Conservation (phyloP, 2,113 vertebrate genomes). For the Limnothrissa miodon region DNA sequence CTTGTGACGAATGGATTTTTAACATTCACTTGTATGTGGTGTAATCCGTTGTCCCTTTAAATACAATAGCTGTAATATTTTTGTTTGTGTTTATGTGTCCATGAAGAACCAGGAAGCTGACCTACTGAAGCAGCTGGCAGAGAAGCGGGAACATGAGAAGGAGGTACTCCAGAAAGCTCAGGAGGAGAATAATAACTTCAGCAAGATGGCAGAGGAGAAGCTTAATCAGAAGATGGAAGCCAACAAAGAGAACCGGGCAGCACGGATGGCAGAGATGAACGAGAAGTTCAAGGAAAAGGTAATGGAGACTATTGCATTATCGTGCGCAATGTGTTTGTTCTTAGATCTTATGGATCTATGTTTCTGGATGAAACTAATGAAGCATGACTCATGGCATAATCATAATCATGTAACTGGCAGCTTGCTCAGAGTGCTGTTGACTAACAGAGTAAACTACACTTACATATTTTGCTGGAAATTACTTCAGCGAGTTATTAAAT, state of each 20-base stretch:
- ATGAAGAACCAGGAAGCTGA: slow-evolving; percentile 87
- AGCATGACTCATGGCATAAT: background rate
- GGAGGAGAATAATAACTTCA: slow-evolving; percentile 92
- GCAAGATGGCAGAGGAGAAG: slow-evolving; percentile 92
- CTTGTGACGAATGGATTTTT: background rate
- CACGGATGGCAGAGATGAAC: slow-evolving; percentile 87
- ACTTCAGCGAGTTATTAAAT: background rate
- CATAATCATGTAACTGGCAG: background rate
- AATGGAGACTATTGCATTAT: background rate
- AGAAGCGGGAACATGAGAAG: slow-evolving; percentile 92
- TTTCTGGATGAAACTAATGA: background rate
- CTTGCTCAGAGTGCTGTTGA: background rate
- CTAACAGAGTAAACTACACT: background rate
- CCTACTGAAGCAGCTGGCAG: slow-evolving; percentile 89
- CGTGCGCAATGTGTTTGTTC: background rate
- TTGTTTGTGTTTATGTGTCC: background rate
- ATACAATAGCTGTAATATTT: background rate
- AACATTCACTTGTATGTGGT: background rate
- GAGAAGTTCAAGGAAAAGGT: slow-evolving; percentile 96
- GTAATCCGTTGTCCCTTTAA: background rate
- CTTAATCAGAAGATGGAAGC: slow-evolving; percentile 95
- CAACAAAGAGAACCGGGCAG: slow-evolving; percentile 91
- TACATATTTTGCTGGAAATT: background rate
- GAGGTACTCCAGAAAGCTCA: slow-evolving; percentile 94
- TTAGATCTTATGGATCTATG: background rate